Evolutionary conservation across 2,797 vertebrate species (phyloP), one percentile per base, ranked within the genome.

Genomic region (Steatocranus sp.): DNA sequence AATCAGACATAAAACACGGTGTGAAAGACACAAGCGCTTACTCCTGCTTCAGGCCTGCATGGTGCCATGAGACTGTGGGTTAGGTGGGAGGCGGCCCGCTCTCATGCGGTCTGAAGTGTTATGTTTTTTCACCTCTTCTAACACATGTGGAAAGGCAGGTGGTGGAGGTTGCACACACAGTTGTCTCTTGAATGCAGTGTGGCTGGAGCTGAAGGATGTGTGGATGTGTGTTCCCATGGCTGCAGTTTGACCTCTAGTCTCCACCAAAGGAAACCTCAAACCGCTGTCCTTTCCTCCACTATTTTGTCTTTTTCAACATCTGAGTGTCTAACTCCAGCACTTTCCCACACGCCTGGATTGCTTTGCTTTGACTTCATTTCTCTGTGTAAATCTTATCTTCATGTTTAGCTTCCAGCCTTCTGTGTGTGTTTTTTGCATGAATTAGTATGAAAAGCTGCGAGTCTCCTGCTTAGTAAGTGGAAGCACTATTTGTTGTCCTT

Each of bases 231-330:
- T 82, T 74, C 78, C 32, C 81, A 84, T 61, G 83, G 81, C 76
- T 88, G 34, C 15, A 46, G 80, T 50, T 50, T 80, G 86, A 91
- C 91, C 84, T 86, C 86, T 84, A 1, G 34, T 73, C n/a, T 82
- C 34, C 20, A 53, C 84, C 84, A 83, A 88, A 89, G 88, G 86
- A 92, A 92, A 88, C 83, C 78, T 75, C 78, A 32, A 80, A 84
- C 88, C 89, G n/a, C 87, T 74, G 9, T 51, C 86, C 49, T 82
- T 70, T 70, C 49, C 50, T 82, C 68, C 43, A 0, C 14, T 50
- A 8, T 68, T 83, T 73, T 14, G 38, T 79, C 80, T 75, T 76
- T 54, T 50, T 76, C 38, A 70, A n/a, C 43, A 17, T 75, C 43
- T 34, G 14, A 27, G 18, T 17, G 9, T 73, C 54, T 53, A 70